These are phyloP conservation scores for Drosophila vallismaia DNA, from an alignment of 2,888 invertebrate species.

Conservation along the genomic window DNA sequence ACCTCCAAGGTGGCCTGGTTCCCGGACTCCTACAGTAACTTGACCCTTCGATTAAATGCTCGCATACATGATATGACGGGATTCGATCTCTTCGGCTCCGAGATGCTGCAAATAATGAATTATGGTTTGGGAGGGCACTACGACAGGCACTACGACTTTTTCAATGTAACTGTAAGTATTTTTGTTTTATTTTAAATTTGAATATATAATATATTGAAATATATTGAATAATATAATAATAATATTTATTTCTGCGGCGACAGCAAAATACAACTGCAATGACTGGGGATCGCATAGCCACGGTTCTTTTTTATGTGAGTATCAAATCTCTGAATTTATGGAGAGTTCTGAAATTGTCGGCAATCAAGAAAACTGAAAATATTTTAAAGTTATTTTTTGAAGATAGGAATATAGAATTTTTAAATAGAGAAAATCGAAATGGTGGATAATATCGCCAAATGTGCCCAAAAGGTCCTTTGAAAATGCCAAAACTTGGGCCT, in stretches of 20 bases:
- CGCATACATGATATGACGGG: slow-evolving; percentile 80
- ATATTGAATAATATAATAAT: too few relatives aligned
- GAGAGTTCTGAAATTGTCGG: too few relatives aligned
- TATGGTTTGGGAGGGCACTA: slow-evolving; percentile 82
- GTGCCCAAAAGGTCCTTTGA: too few relatives aligned
- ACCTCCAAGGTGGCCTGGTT: slow-evolving; percentile 81
- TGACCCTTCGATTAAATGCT: slow-evolving; percentile 61
- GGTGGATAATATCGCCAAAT: too few relatives aligned
- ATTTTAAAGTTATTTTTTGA: too few relatives aligned
- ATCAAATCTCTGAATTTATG: too few relatives aligned
- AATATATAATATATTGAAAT: neutral
- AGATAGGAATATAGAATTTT: too few relatives aligned
- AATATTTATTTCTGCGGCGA: neutral
- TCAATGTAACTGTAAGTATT: slow-evolving; percentile 71
- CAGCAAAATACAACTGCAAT: neutral
- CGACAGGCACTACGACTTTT: slow-evolving; percentile 77
- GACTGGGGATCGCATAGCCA: slow-evolving; percentile 93
- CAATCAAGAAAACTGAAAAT: too few relatives aligned
- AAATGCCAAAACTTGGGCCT: too few relatives aligned
- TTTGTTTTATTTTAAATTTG: neutral
- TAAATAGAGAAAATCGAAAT: too few relatives aligned
- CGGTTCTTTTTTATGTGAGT: slow-evolving; percentile 97
- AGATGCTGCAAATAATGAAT: slow-evolving; percentile 80
- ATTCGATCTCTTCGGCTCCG: slow-evolving; percentile 69
- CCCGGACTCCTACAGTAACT: slow-evolving; percentile 47